phyloP scores from a whole-genome alignment of 2,113 vertebrate genomes.

The Terrapene triunguis region DNA sequence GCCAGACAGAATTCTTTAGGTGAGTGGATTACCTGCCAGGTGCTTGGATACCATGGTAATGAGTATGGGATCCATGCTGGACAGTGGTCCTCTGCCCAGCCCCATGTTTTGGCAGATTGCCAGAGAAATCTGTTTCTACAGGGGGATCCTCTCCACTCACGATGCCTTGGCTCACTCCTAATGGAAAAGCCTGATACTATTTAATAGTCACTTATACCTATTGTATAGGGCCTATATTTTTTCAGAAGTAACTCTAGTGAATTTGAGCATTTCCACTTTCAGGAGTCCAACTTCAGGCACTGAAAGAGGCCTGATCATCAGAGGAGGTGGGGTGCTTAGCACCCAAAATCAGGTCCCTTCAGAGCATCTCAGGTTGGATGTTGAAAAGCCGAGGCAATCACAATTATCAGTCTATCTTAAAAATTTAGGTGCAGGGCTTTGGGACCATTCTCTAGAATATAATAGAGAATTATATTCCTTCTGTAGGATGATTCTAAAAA shows the following conservation, averaged over 20 bases:
- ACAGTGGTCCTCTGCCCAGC: rapidly evolving
- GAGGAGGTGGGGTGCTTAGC: background rate
- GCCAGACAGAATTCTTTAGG: background rate
- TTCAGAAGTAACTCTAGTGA: background rate
- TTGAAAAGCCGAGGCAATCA: background rate
- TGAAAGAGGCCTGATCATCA: background rate
- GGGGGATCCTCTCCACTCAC: background rate
- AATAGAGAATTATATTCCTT: background rate
- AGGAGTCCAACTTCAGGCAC: background rate
- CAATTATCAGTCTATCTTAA: background rate
- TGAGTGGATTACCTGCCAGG: rapidly evolving
- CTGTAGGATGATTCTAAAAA: background rate
- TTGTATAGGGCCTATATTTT: background rate
- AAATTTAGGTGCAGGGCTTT: background rate
- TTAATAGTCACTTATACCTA: background rate
- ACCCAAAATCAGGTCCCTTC: background rate
- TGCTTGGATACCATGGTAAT: rapidly evolving
- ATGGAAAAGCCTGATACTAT: background rate
- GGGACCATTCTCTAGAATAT: background rate
- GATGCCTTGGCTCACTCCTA: background rate
- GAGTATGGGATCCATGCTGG: background rate
- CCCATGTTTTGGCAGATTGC: background rate
- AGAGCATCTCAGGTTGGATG: background rate
- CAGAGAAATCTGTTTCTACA: rapidly evolving
- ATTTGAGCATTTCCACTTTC: background rate